phyloP scores from a whole-genome alignment of 2,113 vertebrate species.

The Abramis brama region DNA sequence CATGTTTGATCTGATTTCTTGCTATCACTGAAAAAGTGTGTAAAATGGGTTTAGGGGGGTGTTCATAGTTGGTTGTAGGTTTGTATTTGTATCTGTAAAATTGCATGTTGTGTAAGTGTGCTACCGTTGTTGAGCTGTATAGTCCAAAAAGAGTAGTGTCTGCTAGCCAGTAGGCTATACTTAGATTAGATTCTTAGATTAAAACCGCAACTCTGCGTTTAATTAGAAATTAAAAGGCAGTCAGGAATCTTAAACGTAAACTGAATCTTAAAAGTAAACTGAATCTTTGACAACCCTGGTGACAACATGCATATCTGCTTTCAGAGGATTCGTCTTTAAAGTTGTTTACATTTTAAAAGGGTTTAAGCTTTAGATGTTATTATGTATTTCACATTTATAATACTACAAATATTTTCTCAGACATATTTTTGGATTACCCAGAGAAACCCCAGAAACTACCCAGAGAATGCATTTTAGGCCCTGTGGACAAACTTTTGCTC shows the following conservation, averaged over 20 bases:
- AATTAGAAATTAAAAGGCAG: neutral
- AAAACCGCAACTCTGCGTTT: neutral
- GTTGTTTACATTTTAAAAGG: neutral
- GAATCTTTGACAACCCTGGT: neutral
- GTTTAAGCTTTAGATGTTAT: neutral
- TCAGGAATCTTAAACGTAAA: neutral
- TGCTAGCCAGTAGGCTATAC: no score
- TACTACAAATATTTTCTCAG: neutral
- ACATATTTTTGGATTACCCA: no score
- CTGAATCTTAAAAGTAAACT: neutral
- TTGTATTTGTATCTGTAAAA: no score
- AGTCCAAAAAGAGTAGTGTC: no score
- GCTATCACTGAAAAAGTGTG: neutral
- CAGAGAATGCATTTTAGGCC: neutral
- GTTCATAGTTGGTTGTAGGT: neutral
- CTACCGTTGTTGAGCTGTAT: no score
- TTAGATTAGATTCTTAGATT: neutral
- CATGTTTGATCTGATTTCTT: neutral
- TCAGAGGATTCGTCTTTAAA: neutral
- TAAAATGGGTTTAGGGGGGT: neutral
- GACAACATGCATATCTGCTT: neutral
- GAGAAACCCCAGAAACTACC: neutral
- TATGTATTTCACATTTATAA: neutral
- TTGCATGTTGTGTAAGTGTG: no score
- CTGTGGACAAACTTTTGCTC: conserved; percentile 22